These are phyloP conservation scores for Clistopyga incitator DNA, from an alignment of 2,888 invertebrate species.

Conservation along the genomic window DNA sequence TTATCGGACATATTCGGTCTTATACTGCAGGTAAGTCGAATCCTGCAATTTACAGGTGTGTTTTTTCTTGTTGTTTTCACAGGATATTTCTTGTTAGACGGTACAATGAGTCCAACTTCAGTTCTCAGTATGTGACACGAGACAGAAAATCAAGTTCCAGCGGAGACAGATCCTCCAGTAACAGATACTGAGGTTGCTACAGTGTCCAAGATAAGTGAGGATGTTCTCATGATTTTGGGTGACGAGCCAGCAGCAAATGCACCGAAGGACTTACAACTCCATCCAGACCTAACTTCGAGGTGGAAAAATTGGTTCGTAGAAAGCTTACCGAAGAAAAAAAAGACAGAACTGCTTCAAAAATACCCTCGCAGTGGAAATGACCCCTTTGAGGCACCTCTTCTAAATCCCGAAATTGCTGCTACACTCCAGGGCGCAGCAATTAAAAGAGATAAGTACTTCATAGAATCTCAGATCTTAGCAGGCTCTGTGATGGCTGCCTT, in stretches of 20 bases:
- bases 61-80: background rate
- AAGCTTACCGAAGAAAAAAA: conserved; percentile 51
- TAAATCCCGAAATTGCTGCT: conserved; percentile 58
- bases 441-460: conserved; percentile 59
- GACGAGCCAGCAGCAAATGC: conserved; percentile 47
- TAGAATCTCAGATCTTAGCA: conserved; percentile 53
- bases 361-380: conserved; percentile 63
- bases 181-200: background rate
- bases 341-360: conserved; percentile 43
- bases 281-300: conserved; percentile 47
- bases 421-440: conserved; percentile 53
- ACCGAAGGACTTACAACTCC: conserved; percentile 42
- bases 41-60: background rate
- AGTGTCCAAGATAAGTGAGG: conserved; percentile 30
- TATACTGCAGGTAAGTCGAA: conserved; percentile 1
- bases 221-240: conserved; percentile 51
- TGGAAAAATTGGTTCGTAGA: conserved; percentile 43
- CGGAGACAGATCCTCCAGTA: background rate
- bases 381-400: conserved; percentile 52
- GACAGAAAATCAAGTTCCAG: background rate
- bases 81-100: background rate
- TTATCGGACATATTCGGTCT: background rate
- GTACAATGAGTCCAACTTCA: background rate
- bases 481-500: conserved; percentile 60
- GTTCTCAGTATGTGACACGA: background rate